A percentile compares a stretch with the other conserved stretches of the same genome.
phyloP scores from a whole-genome alignment of 2,888 invertebrate species.

The Arrhopalites spinosus region DNA sequence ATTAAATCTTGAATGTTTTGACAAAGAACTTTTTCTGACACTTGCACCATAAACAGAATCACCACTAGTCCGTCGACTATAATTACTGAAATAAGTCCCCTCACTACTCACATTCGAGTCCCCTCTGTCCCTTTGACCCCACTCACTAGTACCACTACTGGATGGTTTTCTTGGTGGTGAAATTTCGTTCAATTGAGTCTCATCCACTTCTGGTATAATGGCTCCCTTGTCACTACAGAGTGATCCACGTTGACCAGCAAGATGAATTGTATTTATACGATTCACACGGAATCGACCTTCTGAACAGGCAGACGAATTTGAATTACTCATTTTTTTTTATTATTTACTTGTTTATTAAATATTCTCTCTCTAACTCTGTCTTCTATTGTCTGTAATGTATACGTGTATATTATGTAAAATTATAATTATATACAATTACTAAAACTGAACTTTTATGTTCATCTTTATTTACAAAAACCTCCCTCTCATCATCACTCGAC shows the following conservation, averaged over 20 bases:
- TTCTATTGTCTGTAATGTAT: neutral
- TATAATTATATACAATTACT: too few species aligned
- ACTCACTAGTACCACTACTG: neutral
- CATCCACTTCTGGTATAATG: constrained; percentile 25
- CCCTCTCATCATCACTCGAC: too few species aligned
- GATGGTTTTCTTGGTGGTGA: neutral
- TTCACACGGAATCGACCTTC: constrained; percentile 51
- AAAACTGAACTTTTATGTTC: too few species aligned
- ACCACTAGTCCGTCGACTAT: neutral
- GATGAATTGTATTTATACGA: constrained; percentile 51
- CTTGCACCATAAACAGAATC: neutral
- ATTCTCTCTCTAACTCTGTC: neutral
- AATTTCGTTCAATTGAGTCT: too few species aligned
- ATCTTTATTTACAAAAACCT: too few species aligned
- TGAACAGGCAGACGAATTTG: neutral
- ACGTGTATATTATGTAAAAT: too few species aligned
- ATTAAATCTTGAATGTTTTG: neutral
- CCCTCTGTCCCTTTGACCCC: neutral
- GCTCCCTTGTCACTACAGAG: neutral
- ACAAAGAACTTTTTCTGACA: neutral
- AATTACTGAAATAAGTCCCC: neutral
- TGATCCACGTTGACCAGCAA: constrained; percentile 43
- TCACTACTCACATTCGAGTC: neutral
- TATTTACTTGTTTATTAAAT: neutral
- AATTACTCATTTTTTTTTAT: neutral